Conservation (phyloP, 1,140 invertebrate species). For the Parapsyche elsis region DNA sequence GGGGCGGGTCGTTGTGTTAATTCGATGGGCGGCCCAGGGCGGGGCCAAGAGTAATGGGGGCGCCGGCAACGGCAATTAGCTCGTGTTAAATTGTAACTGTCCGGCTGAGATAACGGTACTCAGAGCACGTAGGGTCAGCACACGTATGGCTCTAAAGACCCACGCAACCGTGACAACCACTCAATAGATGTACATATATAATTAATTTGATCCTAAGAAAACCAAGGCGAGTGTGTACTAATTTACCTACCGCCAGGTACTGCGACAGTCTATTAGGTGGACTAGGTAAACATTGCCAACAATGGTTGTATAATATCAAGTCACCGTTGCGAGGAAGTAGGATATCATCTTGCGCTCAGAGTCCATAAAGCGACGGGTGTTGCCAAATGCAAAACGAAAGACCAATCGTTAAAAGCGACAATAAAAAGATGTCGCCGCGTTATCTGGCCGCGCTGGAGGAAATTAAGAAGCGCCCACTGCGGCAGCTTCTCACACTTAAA, state of each 20-base stretch:
- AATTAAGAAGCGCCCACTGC: slow-evolving; percentile 51
- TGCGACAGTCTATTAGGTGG: too few relatives aligned
- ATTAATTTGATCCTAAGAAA: too few relatives aligned
- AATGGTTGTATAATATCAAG: too few relatives aligned
- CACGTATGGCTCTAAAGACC: not conserved
- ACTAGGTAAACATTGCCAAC: too few relatives aligned
- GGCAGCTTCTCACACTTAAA: slow-evolving; percentile 49
- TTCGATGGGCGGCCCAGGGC: slow-evolving; percentile 32
- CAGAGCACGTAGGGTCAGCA: not conserved
- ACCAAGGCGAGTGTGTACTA: too few relatives aligned
- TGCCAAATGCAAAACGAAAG: slow-evolving; percentile 51
- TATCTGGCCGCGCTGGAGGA: slow-evolving; percentile 51
- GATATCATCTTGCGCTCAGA: too few relatives aligned
- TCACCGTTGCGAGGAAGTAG: too few relatives aligned
- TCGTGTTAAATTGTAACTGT: slow-evolving; percentile 33
- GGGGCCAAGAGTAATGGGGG: slow-evolving; percentile 25
- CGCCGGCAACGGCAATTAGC: slow-evolving; percentile 28
- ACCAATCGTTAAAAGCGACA: slow-evolving; percentile 56
- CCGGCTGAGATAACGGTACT: slow-evolving; percentile 10
- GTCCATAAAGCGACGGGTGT: slow-evolving; percentile 25
- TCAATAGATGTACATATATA: too few relatives aligned
- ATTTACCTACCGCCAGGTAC: too few relatives aligned
- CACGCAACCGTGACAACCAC: too few relatives aligned
- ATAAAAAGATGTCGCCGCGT: slow-evolving; percentile 53
- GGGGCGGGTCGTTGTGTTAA: not conserved